Evolutionary conservation across 2,888 invertebrate species (phyloP).

Genomic region (Drosophila birchii): DNA sequence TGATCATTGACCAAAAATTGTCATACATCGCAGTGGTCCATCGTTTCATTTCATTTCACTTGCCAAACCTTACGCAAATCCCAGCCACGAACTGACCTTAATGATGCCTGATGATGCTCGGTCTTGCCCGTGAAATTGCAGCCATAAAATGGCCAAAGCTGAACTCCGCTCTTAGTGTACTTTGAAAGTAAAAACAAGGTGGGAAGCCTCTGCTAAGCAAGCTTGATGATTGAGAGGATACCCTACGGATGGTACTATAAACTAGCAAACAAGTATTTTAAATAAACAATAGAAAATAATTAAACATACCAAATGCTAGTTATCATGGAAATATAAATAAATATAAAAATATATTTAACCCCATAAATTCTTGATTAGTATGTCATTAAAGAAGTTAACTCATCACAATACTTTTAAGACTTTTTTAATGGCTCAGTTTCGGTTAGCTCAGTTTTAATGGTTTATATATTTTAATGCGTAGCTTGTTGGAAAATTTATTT

Average conservation of each 20-base stretch:
- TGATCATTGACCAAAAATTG: conserved; percentile 44
- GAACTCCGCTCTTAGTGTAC: conserved; percentile 30
- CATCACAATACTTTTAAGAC: no score
- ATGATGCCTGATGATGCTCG: conserved; percentile 73
- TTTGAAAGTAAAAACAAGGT: conserved; percentile 70
- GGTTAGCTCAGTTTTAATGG: neutral
- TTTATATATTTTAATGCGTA: neutral
- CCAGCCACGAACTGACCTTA: conserved; percentile 68
- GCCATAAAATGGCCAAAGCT: conserved; percentile 56
- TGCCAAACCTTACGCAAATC: conserved; percentile 62
- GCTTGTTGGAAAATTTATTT: neutral
- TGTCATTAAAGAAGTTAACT: neutral
- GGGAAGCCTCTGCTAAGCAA: conserved; percentile 4
- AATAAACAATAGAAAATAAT: neutral
- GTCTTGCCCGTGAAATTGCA: conserved; percentile 60
- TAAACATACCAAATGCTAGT: fast-evolving
- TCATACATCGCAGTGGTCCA: conserved; percentile 49
- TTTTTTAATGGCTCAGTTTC: neutral
- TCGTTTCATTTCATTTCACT: conserved; percentile 56
- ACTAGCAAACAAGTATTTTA: no score
- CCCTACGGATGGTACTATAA: neutral
- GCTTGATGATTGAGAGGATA: neutral
- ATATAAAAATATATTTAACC: neutral
- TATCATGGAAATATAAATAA: neutral
- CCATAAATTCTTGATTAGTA: neutral